Base-by-base conservation (phyloP, 1,140 invertebrate genomes). In the Euura saliciscinereae region DNA sequence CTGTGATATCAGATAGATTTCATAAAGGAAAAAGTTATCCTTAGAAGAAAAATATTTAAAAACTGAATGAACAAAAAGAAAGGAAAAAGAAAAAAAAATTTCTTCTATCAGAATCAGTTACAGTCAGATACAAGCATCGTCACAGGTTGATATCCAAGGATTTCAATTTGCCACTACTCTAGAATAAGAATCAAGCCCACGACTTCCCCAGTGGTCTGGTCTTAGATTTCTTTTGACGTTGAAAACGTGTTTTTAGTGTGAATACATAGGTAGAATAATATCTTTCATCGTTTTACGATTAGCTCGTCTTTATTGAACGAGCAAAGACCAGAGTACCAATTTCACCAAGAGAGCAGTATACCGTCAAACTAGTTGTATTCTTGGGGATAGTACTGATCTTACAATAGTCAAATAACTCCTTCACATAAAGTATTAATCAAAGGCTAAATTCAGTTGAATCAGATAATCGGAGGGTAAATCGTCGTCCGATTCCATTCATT, bases 231-330 rank as follows among this genome's bases (percentile, higher is more conserved):
- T 28, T 8, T 59, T 59, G 51, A 59, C 51, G 13, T 59, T 11
- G 13, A 59, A 59, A 59, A 59, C 13, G 51, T 59, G 51, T 59
- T 59, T 59, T 59, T 59, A 59, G 51, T 59, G 51, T 59, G 51
- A 59, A 59, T 59, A 59, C 51, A 59, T 59, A 59, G 51, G 51
- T 59, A 59, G 51, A 59, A 59, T 59, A 11, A 11, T 28, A 28
- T 59, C n/a, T 59, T 59, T 59, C 51, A 28, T 28, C 28, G 28
- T 28, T 28, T 28, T 28, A 59, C 51, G 10, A 59, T 59, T 59
- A 4, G 2, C 8, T 59, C 10, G 8, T 59, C 51, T 10, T 59
- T n/a, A 28, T 28, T 28, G 28, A 28, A 28, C 51, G 13, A 6
- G 51, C 51, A 6, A 59, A 59, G 51, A 59, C 51, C 51, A 59